Evolutionary conservation across 2,797 vertebrate genomes (phyloP).

Genomic region (Cossypha niveicapilla): DNA sequence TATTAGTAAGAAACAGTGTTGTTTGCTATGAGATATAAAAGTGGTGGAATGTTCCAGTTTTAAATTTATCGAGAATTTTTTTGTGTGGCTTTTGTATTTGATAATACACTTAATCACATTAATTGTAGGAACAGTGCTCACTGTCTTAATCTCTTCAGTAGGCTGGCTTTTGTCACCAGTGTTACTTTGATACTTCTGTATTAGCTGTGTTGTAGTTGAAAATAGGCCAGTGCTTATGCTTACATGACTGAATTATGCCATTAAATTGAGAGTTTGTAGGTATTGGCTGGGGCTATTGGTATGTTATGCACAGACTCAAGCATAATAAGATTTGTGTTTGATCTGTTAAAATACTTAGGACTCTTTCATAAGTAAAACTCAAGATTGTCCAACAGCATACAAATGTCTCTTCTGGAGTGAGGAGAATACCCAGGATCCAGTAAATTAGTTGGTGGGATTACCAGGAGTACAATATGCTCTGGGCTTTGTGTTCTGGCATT

Average conservation of each 20-base stretch:
- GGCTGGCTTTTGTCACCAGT: neutral
- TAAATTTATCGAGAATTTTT: neutral
- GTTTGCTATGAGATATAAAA: neutral
- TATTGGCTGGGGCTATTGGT: neutral
- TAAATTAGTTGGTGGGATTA: neutral
- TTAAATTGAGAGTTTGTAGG: neutral
- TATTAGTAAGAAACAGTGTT: neutral
- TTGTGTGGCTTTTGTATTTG: neutral
- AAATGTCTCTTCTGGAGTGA: neutral
- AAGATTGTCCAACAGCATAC: neutral
- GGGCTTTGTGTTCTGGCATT: neutral
- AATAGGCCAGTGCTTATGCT: neutral
- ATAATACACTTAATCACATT: neutral
- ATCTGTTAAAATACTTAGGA: neutral
- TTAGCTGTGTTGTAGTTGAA: neutral
- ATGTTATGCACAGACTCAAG: neutral
- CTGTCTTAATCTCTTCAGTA: neutral
- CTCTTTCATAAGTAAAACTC: neutral
- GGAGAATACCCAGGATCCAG: neutral
- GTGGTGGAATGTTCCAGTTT: neutral
- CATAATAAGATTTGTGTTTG: neutral
- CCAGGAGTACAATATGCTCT: neutral
- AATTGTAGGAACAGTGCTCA: neutral
- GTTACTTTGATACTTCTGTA: neutral
- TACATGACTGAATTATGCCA: neutral